Percentiles rank a stretch among this genome's conserved stretches.
phyloP scores from a whole-genome alignment of 2,797 vertebrate species.

The Tenualosa ilisha region DNA sequence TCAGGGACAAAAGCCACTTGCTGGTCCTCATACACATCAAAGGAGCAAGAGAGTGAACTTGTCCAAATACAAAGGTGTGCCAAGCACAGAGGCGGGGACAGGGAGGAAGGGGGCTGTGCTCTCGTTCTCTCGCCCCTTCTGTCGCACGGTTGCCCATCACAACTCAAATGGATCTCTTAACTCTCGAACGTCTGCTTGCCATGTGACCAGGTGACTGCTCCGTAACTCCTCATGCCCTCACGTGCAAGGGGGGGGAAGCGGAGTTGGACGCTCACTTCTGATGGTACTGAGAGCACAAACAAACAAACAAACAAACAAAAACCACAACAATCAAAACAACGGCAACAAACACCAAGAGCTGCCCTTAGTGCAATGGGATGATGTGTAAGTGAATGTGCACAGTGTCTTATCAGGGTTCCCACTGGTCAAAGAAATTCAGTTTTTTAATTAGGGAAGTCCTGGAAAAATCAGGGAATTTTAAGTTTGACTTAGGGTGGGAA shows the following conservation, averaged over 20 bases:
- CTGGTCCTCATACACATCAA: constrained; percentile 69
- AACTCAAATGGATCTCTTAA: constrained; percentile 78
- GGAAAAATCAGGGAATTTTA: no score
- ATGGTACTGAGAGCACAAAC: not conserved
- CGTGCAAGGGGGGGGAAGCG: not conserved
- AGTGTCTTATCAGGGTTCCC: no score
- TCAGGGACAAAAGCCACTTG: constrained; percentile 73
- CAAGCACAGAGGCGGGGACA: constrained; percentile 62
- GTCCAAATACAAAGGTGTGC: constrained; percentile 68
- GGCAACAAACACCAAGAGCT: not conserved
- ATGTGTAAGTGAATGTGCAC: not conserved
- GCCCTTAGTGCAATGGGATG: not conserved
- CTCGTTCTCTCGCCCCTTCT: constrained; percentile 68
- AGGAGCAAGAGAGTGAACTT: constrained; percentile 69
- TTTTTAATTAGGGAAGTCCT: no score
- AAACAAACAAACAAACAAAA: not conserved
- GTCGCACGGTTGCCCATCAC: constrained; percentile 76
- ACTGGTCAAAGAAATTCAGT: no score
- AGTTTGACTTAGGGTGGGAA: no score
- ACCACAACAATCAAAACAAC: no score
- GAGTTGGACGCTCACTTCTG: not conserved
- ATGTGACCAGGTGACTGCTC: constrained; percentile 68
- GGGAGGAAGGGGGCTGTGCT: constrained; percentile 45
- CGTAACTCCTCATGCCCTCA: constrained; percentile 54
- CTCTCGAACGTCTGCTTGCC: constrained; percentile 75